Evolutionary conservation across 2,113 vertebrate genomes (phyloP).

Genomic region (Agapornis roseicollis): DNA sequence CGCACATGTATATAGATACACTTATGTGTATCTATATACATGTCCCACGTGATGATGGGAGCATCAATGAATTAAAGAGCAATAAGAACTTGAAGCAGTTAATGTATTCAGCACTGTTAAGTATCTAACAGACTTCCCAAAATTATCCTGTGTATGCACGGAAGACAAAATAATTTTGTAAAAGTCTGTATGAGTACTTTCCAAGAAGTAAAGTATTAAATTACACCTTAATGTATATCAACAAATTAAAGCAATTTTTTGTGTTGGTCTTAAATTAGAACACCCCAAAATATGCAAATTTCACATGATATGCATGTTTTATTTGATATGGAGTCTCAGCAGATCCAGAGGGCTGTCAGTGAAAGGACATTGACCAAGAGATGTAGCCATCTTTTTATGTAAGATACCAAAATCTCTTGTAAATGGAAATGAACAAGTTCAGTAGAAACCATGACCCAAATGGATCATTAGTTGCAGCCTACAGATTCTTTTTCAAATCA

Average conservation of each 20-base stretch:
- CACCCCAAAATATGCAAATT: neutral
- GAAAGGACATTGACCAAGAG: conserved; percentile 22
- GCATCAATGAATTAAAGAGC: neutral
- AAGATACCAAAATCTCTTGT: conserved; percentile 25
- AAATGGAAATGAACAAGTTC: conserved; percentile 67
- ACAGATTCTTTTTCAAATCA: conserved; percentile 50
- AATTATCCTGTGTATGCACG: neutral
- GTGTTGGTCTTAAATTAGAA: neutral
- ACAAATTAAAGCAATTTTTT: neutral
- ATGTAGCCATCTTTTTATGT: conserved; percentile 23
- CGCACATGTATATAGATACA: neutral
- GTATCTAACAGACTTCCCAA: neutral
- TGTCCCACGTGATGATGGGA: neutral
- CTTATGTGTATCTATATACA: neutral
- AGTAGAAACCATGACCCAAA: conserved; percentile 50
- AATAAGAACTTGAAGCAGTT: neutral
- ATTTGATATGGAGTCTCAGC: neutral
- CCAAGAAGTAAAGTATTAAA: neutral
- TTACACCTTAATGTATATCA: neutral
- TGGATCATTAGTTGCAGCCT: conserved; percentile 50
- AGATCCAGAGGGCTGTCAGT: neutral
- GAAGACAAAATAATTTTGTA: neutral
- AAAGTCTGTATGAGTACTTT: neutral
- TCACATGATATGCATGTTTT: neutral
- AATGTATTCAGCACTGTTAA: neutral